A percentile compares a stretch with the other conserved stretches of the same genome.
Evolutionary conservation across 2,797 vertebrate genomes (phyloP).

Genomic region (Channallabes apus): DNA sequence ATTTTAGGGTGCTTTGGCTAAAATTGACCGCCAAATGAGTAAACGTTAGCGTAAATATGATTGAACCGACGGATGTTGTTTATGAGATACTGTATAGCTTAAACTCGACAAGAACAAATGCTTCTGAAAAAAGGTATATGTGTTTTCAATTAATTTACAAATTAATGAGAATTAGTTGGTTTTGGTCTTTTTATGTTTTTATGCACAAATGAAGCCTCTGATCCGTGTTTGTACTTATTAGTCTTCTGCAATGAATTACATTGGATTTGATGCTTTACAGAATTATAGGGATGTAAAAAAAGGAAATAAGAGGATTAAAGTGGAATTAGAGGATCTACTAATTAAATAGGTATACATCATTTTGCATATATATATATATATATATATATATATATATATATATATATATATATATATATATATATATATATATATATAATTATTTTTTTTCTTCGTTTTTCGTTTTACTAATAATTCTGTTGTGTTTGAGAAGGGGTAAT

Average conservation of each 20-base stretch:
- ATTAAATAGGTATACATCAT: neutral
- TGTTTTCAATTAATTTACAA: neutral
- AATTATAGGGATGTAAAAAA: neutral
- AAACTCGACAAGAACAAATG: neutral
- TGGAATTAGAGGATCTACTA: neutral
- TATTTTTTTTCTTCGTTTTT: neutral
- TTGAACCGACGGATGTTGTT: neutral
- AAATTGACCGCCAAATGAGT: neutral
- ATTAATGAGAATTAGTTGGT: neutral
- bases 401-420: too few relatives aligned
- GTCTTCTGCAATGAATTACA: neutral
- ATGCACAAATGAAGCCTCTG: neutral
- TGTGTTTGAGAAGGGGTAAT: neutral
- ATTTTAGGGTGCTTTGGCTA: too few relatives aligned
- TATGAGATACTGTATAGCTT: neutral
- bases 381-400: too few relatives aligned
- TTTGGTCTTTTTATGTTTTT: neutral
- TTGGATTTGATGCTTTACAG: neutral
- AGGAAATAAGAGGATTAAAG: neutral
- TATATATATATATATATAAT: too few relatives aligned
- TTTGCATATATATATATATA: neutral
- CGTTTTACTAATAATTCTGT: neutral
- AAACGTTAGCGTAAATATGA: neutral
- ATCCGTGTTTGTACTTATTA: constrained; percentile 2
- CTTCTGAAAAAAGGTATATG: neutral